These are phyloP conservation scores for Reinhardtius hippoglossoides DNA, from an alignment of 2,113 vertebrate genomes.

Conservation along the genomic window DNA sequence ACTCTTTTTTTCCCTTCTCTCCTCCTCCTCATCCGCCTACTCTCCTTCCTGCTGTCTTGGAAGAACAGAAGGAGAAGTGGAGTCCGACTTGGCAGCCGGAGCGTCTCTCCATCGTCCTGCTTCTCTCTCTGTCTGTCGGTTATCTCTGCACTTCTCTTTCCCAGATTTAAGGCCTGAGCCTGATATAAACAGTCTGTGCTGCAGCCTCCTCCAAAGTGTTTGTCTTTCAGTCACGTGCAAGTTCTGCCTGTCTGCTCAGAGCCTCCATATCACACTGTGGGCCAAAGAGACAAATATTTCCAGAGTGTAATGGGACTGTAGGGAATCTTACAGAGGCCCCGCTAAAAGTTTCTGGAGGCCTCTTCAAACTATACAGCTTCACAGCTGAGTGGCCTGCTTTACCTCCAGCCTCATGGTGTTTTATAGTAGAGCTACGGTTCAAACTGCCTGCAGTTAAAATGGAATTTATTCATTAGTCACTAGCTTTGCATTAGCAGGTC, in stretches of 20 bases:
- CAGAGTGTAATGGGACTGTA: conserved; percentile 50
- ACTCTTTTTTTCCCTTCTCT: conserved; percentile 12
- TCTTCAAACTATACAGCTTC: conserved; percentile 2
- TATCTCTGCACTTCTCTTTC: conserved; percentile 39
- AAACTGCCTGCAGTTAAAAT: background rate
- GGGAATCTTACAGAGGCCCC: conserved; percentile 5
- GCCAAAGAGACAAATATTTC: conserved; percentile 64
- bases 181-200: conserved; percentile 65
- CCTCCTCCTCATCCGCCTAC: conserved; percentile 42
- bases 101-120: conserved; percentile 20
- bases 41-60: conserved; percentile 60
- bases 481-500: background rate
- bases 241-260: conserved; percentile 50
- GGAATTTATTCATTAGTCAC: background rate
- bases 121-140: conserved; percentile 4
- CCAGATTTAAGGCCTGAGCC: conserved; percentile 44
- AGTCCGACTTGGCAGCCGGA: conserved; percentile 40
- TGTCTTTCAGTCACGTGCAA: conserved; percentile 38
- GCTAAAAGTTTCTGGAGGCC: conserved; percentile 10
- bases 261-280: conserved; percentile 55
- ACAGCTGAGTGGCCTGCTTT: background rate
- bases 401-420: background rate
- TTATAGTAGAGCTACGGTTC: background rate
- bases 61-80: conserved; percentile 55
- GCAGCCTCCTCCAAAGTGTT: conserved; percentile 19